Evolutionary conservation across 2,797 vertebrate genomes (phyloP).

Genomic region (Neopelma chrysocephalum): DNA sequence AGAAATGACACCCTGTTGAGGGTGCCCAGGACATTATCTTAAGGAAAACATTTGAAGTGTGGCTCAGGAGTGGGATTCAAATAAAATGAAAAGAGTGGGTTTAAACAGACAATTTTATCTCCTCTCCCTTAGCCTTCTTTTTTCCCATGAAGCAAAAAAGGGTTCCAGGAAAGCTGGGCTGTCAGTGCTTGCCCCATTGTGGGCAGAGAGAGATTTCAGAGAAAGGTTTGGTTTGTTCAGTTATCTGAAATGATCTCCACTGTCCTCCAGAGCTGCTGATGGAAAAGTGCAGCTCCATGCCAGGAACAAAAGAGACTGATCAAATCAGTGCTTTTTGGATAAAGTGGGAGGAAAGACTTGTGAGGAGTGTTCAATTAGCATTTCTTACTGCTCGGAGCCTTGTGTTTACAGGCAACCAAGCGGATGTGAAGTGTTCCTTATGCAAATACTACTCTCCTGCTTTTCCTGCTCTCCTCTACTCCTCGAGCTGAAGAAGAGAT

Average conservation of each 20-base stretch:
- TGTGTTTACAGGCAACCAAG: conserved; percentile 52
- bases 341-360: conserved; percentile 63
- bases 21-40: neutral
- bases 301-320: conserved; percentile 41
- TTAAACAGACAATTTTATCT: neutral
- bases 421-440: conserved; percentile 60
- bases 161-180: neutral
- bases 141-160: neutral
- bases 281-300: neutral
- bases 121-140: neutral
- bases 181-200: neutral
- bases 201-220: neutral
- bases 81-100: neutral
- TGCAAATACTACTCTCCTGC: conserved; percentile 48
- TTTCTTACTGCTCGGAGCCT: conserved; percentile 61
- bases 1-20: neutral
- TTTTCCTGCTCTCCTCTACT: conserved; percentile 59
- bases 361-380: conserved; percentile 72
- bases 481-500: conserved; percentile 61
- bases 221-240: neutral
- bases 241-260: neutral
- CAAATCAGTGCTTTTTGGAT: conserved; percentile 53
- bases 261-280: neutral
- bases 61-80: neutral
- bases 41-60: neutral